Evolutionary conservation across 2,113 vertebrate genomes (phyloP).

Genomic region (Myocastor coypus): DNA sequence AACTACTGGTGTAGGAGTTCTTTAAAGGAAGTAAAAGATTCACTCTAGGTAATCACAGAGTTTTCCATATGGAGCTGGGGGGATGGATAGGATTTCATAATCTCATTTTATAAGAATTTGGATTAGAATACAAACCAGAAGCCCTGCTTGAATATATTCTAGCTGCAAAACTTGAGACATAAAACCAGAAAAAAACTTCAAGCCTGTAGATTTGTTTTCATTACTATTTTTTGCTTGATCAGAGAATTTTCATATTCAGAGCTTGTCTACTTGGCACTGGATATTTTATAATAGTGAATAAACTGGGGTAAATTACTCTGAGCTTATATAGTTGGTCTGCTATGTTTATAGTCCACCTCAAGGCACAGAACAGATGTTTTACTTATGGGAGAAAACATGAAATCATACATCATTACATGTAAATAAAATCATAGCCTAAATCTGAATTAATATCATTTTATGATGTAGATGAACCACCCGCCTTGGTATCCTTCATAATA

Average conservation of each 20-base stretch:
- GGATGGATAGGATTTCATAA: background rate
- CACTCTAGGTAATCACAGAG: background rate
- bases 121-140: background rate
- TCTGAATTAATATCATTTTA: background rate
- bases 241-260: background rate
- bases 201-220: background rate
- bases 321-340: background rate
- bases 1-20: background rate
- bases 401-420: background rate
- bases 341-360: background rate
- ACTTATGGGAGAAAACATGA: background rate
- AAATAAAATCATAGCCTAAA: background rate
- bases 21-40: background rate
- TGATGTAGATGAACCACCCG: background rate
- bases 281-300: background rate
- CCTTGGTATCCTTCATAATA: background rate
- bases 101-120: background rate
- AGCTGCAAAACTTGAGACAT: constrained; percentile 6
- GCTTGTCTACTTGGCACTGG: background rate
- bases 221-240: background rate
- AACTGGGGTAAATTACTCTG: constrained; percentile 16
- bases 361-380: constrained; percentile 15
- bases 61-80: background rate
- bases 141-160: background rate
- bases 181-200: background rate